Percentiles rank a stretch among this genome's conserved stretches.
Conservation (phyloP, 2,797 vertebrate species). For the Cryptoblepharus egeriae region DNA sequence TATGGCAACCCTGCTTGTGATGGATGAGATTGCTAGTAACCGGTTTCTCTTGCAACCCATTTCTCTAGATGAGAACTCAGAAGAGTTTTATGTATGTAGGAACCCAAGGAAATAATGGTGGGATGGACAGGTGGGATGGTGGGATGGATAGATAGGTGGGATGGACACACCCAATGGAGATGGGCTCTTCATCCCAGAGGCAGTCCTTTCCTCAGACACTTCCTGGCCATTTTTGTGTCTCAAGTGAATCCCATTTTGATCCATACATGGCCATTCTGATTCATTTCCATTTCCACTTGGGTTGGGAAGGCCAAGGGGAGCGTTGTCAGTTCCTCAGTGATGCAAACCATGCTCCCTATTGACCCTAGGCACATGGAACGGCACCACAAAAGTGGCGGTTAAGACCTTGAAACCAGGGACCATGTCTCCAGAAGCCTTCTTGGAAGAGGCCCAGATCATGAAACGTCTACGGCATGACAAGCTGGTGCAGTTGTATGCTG, state of each 20-base stretch:
- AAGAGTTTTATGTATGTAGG: too few relatives aligned
- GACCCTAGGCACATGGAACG: slow-evolving; percentile 92
- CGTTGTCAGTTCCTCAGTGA: fast-evolving
- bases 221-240: neutral
- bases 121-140: too few relatives aligned
- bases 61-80: too few relatives aligned
- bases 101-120: too few relatives aligned
- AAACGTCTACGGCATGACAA: slow-evolving; percentile 96
- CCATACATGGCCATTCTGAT: neutral
- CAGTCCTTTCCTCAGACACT: too few relatives aligned
- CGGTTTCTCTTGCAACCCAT: too few relatives aligned
- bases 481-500: slow-evolving; percentile 96
- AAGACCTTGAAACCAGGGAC: slow-evolving; percentile 97
- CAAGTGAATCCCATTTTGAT: neutral
- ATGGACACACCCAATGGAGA: too few relatives aligned
- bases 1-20: too few relatives aligned
- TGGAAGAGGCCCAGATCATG: slow-evolving; percentile 99
- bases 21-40: too few relatives aligned
- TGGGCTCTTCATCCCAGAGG: neutral
- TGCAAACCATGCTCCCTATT: fast-evolving
- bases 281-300: neutral
- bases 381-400: slow-evolving; percentile 95
- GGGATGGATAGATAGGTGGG: too few relatives aligned
- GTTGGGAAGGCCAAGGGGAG: neutral
- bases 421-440: slow-evolving; percentile 97